Evolutionary conservation across 2,888 invertebrate species (phyloP), one percentile per base, ranked within the genome.

Genomic region (Plagodis dolabraria): DNA sequence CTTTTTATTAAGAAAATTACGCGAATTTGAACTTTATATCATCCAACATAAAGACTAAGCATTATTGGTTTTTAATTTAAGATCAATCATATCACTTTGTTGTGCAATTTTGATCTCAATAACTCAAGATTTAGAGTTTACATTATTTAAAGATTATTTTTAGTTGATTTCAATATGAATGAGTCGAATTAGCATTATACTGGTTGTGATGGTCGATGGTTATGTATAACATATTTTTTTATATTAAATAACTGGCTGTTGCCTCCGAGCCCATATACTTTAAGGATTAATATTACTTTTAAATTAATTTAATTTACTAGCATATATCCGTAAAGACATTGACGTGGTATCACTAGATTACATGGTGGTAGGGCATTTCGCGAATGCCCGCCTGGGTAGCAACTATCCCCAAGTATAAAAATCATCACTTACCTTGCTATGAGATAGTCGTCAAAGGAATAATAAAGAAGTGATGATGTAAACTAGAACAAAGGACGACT

Each of bases 91-190:
- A 22, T 22, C 22, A 22, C 8, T 47, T 42, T 12, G 2, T 9
- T 6, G 43, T 43, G 43, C 53, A 44, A 64, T 56, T 65, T 56
- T 47, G 22, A 60, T 52, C 67, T 53, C 34, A 62, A 64, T 33
- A 6, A 0, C 5, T n/a, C 5, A 33, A 22, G 11, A 8, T 0
- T 53, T 49, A 46, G 33, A 34, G 36, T 53, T 53, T 55, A 45
- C 33, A 48, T 35, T 44, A 44, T 50, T 52, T 48, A 42, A 22
- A 5, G 9, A 54, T 54, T 53, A 44, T 57, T 59, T 60, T 65
- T 53, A 57, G 47, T 12, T 47, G 12, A 66, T 76, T 77, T 72
- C 48, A 74, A 74, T 75, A 73, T 71, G 72, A 75, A 73, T 71
- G 64, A 44, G 56, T 49, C n/a, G 63, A 61, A 68, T 74, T 68